Conservation (phyloP, 1,140 invertebrate genomes). For the Drosophila lowei region DNA sequence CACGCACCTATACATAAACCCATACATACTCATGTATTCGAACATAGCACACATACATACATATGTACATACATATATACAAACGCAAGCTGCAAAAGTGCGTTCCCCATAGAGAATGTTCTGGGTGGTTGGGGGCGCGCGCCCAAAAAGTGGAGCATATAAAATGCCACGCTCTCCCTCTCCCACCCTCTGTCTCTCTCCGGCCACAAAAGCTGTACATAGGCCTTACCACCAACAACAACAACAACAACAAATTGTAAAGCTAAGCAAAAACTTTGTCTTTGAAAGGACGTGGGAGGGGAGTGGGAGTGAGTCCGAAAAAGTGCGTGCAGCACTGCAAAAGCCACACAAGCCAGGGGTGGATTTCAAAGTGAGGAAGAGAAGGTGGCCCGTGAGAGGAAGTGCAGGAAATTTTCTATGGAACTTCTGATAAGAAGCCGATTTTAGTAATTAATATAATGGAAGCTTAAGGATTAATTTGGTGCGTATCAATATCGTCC, state of each 20-base stretch:
- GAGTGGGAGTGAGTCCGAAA: constrained; percentile 24
- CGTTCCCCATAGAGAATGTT: constrained; percentile 50
- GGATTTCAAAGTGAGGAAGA: constrained; percentile 11
- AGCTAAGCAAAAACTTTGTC: constrained; percentile 66
- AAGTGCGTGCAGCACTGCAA: constrained; percentile 78
- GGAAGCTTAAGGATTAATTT: neutral
- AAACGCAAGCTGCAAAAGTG: constrained; percentile 80
- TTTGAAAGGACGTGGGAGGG: neutral
- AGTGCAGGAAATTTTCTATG: constrained; percentile 15
- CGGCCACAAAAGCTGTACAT: constrained; percentile 41
- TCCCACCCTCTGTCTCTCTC: neutral
- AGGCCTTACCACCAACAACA: constrained; percentile 26
- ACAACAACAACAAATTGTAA: constrained; percentile 41
- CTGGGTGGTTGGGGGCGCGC: constrained; percentile 42
- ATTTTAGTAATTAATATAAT: constrained; percentile 30
- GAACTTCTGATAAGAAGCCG: neutral
- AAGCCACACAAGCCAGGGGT: constrained; percentile 40
- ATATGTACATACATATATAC: constrained; percentile 43
- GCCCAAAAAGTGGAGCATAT: constrained; percentile 78
- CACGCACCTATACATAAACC: constrained; percentile 14
- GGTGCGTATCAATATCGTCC: too few relatives aligned
- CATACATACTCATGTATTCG: constrained; percentile 1
- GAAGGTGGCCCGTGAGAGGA: constrained; percentile 1
- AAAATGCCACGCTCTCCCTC: constrained; percentile 45
- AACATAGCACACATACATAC: constrained; percentile 1